Base-by-base conservation (phyloP, 37 sponge, comb jelly and placozoan species). In the Spongilla lacustris region DNA sequence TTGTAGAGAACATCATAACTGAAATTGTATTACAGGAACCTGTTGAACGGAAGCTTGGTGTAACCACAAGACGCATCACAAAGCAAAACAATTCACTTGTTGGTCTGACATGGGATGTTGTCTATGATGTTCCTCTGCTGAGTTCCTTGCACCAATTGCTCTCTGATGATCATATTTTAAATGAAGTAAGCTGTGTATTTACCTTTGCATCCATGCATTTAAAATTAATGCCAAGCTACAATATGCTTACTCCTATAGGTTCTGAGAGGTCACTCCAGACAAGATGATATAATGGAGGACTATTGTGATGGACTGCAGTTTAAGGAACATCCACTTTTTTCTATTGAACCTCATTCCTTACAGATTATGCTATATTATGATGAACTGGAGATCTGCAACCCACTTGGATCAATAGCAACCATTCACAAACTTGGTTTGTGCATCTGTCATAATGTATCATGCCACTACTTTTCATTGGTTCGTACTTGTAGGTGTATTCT, bases 391-490 rank as follows among this genome's bases (percentile, higher is more conserved):
- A 71, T 88, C 5, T 77, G 78, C 29, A 85, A 85, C 58, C 86
- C 88, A 32, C 68, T 88, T 22, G 92, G 92, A 3, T 68, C 82
- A 23, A 90, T 36, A 85, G 77, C 87, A 1, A 83, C 49, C 24
- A 86, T 80, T 49, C 92, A 92, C 71, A 92, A 92, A 41, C 76
- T 92, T 26, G 88, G 88, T 92, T 84, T 48, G 81, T 86, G 22
- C 28, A 28, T 85, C 9, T 78, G 22, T 25, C 66, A 46, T 84
- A 19, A 46, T 78, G 50, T 48, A 46, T 6, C 27, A 71, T 77
- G 24, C 30, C 26, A 75, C 17, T 19, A 66, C 67, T 25, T 36
- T 33, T 74, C 12, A 12, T 11, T 71, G 46, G 23, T 25, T 24
- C 26, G 71, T 26, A 36, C 49, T 13, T 78, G 30, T 69, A 89